A percentile compares a stretch with the other conserved stretches of the same genome.
phyloP scores from a whole-genome alignment of 2,888 invertebrate species.

The Drosophila putrida region DNA sequence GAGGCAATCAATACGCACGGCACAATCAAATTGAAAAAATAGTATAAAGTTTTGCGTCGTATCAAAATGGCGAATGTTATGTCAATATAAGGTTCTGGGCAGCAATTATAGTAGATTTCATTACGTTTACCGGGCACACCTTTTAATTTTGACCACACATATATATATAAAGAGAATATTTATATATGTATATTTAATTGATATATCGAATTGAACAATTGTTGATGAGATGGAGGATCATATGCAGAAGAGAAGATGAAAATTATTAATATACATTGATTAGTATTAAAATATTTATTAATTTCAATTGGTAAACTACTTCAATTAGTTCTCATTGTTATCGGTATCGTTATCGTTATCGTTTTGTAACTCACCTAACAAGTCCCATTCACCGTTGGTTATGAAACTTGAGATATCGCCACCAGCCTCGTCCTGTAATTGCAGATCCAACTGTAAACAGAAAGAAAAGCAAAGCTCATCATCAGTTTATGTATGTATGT shows the following conservation, averaged over 20 bases:
- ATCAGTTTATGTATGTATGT: not conserved
- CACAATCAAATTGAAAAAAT: conserved; percentile 99
- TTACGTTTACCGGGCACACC: conserved; percentile 97
- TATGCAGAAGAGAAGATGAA: conserved; percentile 61
- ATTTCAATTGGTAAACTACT: not conserved
- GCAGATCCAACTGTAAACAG: conserved; percentile 93
- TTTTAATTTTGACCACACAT: conserved; percentile 80
- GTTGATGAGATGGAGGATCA: conserved; percentile 41
- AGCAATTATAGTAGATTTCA: conserved; percentile 98
- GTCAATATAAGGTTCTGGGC: conserved; percentile 98
- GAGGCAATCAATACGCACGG: conserved; percentile 99
- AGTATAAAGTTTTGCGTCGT: conserved; percentile 98
- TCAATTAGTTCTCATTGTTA: not conserved
- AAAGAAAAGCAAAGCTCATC: conserved; percentile 4
- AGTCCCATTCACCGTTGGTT: conserved; percentile 99
- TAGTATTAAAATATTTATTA: conserved; percentile 33
- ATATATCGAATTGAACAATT: conserved; percentile 25
- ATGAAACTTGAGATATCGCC: conserved; percentile 99
- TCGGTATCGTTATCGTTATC: not conserved
- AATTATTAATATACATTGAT: conserved; percentile 46
- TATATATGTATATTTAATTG: conserved; percentile 16
- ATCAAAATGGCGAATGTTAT: conserved; percentile 99
- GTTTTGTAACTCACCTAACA: conserved; percentile 91
- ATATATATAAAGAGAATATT: conserved; percentile 12
- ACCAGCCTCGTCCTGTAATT: conserved; percentile 95